phyloP scores from a whole-genome alignment of 2,888 invertebrate genomes.

The Melanostoma mellinum region DNA sequence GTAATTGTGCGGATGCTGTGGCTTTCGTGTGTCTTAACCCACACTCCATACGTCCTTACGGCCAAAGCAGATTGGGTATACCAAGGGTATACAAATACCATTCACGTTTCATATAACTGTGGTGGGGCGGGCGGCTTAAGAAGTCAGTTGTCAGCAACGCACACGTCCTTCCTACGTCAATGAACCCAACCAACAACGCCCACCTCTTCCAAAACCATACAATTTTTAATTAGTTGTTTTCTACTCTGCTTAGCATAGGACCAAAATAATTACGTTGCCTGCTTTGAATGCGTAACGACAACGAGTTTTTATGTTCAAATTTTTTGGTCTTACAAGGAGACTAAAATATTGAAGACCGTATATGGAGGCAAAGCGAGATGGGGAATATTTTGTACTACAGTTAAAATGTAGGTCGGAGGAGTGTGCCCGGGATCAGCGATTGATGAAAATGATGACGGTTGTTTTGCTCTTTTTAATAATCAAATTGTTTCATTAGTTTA shows the following conservation, averaged over 20 bases:
- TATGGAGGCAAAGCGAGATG: background rate
- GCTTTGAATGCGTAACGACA: constrained; percentile 69
- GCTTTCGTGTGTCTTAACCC: constrained; percentile 6
- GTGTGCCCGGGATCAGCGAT: background rate
- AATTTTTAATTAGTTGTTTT: constrained; percentile 69
- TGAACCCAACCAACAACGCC: background rate
- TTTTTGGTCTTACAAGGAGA: constrained; percentile 15
- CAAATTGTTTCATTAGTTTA: constrained; percentile 60
- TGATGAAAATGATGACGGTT: constrained; percentile 40
- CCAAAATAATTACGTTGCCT: constrained; percentile 64
- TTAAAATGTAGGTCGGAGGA: constrained; percentile 36
- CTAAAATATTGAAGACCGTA: background rate
- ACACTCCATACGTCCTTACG: background rate
- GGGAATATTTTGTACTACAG: background rate
- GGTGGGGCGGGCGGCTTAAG: constrained; percentile 18
- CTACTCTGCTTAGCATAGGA: constrained; percentile 68
- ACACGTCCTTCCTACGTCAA: constrained; percentile 39
- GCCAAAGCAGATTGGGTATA: background rate
- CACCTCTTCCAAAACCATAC: constrained; percentile 32
- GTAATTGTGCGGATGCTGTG: constrained; percentile 50
- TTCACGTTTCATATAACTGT: constrained; percentile 49
- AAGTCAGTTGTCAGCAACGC: constrained; percentile 1
- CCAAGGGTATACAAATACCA: constrained; percentile 10
- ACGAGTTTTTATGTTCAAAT: constrained; percentile 67
- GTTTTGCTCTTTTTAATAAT: constrained; percentile 65